These are phyloP conservation scores for Peromyscus attwateri DNA, from an alignment of 2,797 vertebrate species.

Conservation along the genomic window DNA sequence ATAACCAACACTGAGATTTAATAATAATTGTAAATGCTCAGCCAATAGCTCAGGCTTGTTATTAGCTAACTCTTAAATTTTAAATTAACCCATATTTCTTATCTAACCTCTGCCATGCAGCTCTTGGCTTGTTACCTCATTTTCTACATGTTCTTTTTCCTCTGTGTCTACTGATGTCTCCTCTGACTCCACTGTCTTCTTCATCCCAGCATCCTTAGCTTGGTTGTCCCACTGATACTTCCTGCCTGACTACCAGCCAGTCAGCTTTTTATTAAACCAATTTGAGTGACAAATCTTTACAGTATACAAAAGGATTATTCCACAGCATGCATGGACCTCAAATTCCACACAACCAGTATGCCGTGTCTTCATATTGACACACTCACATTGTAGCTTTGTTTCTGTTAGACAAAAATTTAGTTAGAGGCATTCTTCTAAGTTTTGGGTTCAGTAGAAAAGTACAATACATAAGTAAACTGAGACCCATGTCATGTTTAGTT, in stretches of 20 bases:
- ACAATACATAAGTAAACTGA: neutral
- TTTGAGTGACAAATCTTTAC: neutral
- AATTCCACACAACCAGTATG: neutral
- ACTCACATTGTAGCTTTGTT: neutral
- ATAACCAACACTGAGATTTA: neutral
- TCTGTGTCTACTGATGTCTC: neutral
- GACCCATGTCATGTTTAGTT: neutral
- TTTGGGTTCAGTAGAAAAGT: neutral
- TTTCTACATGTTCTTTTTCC: no score
- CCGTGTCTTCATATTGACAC: neutral
- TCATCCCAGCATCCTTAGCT: neutral
- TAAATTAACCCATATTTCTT: neutral
- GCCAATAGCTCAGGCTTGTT: neutral
- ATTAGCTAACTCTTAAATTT: neutral
- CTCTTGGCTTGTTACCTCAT: neutral
- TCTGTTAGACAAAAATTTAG: neutral
- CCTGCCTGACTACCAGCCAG: neutral
- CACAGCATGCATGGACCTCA: neutral
- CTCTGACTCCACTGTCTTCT: neutral
- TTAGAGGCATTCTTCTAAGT: neutral
- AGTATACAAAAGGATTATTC: neutral
- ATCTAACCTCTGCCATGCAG: neutral
- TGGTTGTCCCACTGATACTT: neutral
- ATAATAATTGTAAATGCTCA: neutral
- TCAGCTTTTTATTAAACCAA: neutral